Percentiles rank a stretch among this genome's conserved stretches.
Conservation (phyloP, 1,140 invertebrate genomes). For the Pteromalus puparum region DNA sequence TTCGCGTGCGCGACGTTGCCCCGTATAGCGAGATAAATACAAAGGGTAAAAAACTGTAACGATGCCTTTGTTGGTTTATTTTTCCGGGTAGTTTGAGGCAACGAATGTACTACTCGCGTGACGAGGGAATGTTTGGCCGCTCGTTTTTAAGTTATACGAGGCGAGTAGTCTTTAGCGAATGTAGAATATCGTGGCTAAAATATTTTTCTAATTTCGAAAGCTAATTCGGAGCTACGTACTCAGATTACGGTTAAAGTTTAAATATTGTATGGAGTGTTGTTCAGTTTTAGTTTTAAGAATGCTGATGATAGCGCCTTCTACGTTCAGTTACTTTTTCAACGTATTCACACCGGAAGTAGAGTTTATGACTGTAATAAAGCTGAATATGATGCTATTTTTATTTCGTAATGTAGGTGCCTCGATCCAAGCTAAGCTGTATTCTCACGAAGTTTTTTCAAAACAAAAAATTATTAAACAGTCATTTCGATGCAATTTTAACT, state of each 20-base stretch:
- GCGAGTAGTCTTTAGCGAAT: not conserved
- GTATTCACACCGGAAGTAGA: not conserved
- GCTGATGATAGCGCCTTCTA: too few species aligned
- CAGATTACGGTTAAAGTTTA: not conserved
- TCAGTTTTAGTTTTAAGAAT: not conserved
- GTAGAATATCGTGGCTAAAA: not conserved
- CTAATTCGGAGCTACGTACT: not conserved
- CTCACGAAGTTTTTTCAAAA: not conserved
- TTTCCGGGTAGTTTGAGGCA: not conserved
- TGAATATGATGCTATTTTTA: not conserved
- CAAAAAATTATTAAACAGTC: too few species aligned
- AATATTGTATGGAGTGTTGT: not conserved
- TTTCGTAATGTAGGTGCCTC: not conserved
- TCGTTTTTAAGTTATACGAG: not conserved
- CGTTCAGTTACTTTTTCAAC: not conserved
- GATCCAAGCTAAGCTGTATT: not conserved
- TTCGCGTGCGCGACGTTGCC: not conserved
- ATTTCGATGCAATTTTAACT: too few species aligned
- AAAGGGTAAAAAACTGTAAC: not conserved
- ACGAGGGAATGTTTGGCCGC: not conserved
- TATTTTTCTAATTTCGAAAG: not conserved
- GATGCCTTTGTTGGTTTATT: not conserved
- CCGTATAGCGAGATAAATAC: not conserved
- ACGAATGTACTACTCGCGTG: not conserved
- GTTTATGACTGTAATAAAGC: not conserved